Conservation (phyloP, 2,888 invertebrate species). For the Pristionchus arcanus region DNA sequence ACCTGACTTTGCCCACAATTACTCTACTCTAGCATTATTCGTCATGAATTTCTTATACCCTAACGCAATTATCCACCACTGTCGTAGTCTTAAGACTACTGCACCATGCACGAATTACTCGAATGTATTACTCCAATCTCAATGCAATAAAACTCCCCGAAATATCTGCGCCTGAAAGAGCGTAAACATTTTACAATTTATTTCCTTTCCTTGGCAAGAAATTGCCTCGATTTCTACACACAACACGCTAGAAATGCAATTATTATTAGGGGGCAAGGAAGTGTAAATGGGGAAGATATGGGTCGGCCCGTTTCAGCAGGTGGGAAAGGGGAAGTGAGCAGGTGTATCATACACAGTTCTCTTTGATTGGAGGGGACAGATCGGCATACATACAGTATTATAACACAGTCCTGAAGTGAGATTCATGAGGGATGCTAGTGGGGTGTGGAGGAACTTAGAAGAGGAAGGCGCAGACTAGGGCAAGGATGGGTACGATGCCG, state of each 20-base stretch:
- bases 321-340: conserved; percentile 18
- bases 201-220: conserved; percentile 4
- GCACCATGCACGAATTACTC: no score
- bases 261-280: conserved; percentile 5
- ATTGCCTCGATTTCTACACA: conserved; percentile 11
- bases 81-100: no score
- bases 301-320: conserved; percentile 34
- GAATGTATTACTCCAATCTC: no score
- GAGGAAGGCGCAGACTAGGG: background rate
- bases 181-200: background rate
- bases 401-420: conserved; percentile 34
- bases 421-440: background rate
- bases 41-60: background rate
- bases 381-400: background rate
- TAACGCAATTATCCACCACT: background rate
- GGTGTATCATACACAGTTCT: background rate
- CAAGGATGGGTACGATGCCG: background rate
- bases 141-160: background rate
- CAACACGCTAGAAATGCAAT: conserved; percentile 20
- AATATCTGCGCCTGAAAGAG: no score
- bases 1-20: no score
- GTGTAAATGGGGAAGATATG: background rate
- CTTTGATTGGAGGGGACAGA: conserved; percentile 7
- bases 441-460: conserved; percentile 6
- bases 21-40: background rate